Evolutionary conservation across 2,888 invertebrate genomes (phyloP).

Genomic region (Lochmaea crataegi): DNA sequence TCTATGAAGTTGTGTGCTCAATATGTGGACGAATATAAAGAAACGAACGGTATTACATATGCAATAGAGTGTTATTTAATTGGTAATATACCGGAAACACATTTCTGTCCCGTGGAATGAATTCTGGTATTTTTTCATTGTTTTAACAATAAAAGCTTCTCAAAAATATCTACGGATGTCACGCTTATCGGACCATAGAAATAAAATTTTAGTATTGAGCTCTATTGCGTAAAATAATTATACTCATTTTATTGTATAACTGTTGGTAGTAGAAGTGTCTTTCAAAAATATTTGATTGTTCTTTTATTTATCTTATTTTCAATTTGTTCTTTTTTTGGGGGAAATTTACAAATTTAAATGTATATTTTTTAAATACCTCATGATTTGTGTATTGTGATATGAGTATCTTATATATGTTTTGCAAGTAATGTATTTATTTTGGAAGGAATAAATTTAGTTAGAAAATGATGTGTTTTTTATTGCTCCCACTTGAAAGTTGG

Average conservation of each 20-base stretch:
- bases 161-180: too few relatives aligned
- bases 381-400: conserved; percentile 25
- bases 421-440: conserved; percentile 9
- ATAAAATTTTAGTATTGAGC: background rate
- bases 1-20: too few relatives aligned
- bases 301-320: background rate
- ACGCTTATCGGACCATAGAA: background rate
- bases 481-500: too few relatives aligned
- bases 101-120: background rate
- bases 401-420: conserved; percentile 11
- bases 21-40: too few relatives aligned
- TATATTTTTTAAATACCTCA: conserved; percentile 21
- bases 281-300: too few relatives aligned
- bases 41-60: too few relatives aligned
- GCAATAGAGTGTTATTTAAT: too few relatives aligned
- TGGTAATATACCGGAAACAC: too few relatives aligned
- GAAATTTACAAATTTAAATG: background rate
- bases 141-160: too few relatives aligned
- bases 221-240: background rate
- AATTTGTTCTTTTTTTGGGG: background rate
- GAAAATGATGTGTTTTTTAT: background rate
- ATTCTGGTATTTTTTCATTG: background rate
- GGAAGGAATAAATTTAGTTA: conserved; percentile 11
- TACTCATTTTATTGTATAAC: background rate
- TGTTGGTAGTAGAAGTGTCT: too few relatives aligned